Conservation (phyloP, 2,888 invertebrate genomes). For the Macrosoma leucophasiata region DNA sequence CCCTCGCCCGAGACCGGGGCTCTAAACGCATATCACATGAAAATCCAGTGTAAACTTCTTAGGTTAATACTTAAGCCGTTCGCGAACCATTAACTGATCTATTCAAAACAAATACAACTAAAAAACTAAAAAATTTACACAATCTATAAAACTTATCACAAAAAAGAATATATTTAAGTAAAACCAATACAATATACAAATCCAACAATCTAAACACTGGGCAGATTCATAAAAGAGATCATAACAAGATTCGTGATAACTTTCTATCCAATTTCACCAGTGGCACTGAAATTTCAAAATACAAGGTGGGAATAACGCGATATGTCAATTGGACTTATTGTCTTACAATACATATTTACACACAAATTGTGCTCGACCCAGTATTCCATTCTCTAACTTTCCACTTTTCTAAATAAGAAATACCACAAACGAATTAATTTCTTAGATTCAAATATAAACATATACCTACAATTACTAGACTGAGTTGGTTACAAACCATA, state of each 20-base stretch:
- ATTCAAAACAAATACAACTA: conserved; percentile 45
- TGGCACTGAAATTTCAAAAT: conserved; percentile 40
- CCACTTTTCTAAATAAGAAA: no score
- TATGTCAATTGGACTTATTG: conserved; percentile 69
- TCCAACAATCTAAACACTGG: conserved; percentile 70
- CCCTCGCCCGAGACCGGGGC: conserved; percentile 41
- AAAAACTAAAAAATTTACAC: conserved; percentile 67
- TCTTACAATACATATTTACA: conserved; percentile 60
- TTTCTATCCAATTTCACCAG: conserved; percentile 39
- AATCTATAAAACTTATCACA: conserved; percentile 63
- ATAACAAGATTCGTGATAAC: conserved; percentile 69
- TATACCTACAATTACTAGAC: no score
- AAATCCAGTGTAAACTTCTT: conserved; percentile 36
- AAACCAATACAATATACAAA: conserved; percentile 59
- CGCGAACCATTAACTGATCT: conserved; percentile 43
- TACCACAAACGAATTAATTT: no score
- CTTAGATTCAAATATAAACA: no score
- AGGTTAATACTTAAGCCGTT: conserved; percentile 52
- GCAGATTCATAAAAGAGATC: conserved; percentile 73
- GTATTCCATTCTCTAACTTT: conserved; percentile 45
- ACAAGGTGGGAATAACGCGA: conserved; percentile 59
- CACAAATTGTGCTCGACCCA: conserved; percentile 64
- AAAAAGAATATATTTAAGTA: conserved; percentile 52
- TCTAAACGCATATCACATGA: conserved; percentile 58
- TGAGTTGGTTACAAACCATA: no score